Base-by-base conservation (phyloP, 1,140 invertebrate species). In the Atopsyche davidsoni region DNA sequence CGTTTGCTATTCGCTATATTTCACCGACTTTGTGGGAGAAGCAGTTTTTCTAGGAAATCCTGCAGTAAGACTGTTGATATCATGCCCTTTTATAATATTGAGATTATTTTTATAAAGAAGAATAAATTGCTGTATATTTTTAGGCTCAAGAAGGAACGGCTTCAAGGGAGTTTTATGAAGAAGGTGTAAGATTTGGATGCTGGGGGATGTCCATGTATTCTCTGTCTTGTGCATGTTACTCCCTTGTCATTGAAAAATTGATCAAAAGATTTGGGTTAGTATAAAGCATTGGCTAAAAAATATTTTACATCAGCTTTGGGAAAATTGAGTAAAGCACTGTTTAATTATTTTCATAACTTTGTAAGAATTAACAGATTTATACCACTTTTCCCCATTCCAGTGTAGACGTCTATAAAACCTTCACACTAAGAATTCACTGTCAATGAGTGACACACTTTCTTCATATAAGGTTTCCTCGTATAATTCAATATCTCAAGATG, bases 171-270 rank as follows among this genome's bases (percentile, higher is more conserved):
- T 60, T 80, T 1, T 98, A 96, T 60, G 89, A 96, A 70, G 82
- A 85, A 24, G 94, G 95, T 1, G 92, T 97, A 0, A 76, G 92
- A 23, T 92, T 97, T 62, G 94, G 92, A 11, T 96, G 92, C 59
- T 93, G 89, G 83, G 93, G 92, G 32, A 97, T 98, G 94, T 86
- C 92, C 0, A 84, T 96, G 79, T 97, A 97, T 65, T 97, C 93
- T 0, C 64, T 97, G 3, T 94, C 92, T 0, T 97, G 94, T 65
- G 87, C 92, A 2, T 83, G 87, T 59, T 98, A 97, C 68, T 97
- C 93, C 0, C 75, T 89, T 22, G 64, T 87, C 21, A 95, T 97
- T 28, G 92, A 96, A 64, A 86, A 79, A 62, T 75, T 96, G 2
- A 91, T 97, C 34, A 75, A 86, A 59, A 77, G 77, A 64, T 92